These are phyloP conservation scores for Etia nguti DNA, from an alignment of 2,113 vertebrate species.

Conservation along the genomic window DNA sequence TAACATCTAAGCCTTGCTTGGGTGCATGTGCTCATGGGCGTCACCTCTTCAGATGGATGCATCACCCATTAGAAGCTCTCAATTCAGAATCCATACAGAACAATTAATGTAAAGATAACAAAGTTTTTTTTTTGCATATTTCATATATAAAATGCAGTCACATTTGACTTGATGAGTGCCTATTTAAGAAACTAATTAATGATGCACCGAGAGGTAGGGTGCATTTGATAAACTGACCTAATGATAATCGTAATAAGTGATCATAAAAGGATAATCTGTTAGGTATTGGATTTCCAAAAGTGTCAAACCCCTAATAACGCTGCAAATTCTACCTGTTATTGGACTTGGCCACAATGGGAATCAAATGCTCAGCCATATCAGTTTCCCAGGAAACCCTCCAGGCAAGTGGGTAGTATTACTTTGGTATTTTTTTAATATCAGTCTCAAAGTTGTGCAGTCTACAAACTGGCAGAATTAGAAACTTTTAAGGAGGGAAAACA, in stretches of 20 bases:
- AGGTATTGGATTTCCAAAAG: not conserved
- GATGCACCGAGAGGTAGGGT: not conserved
- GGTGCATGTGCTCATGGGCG: not conserved
- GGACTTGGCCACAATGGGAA: not conserved
- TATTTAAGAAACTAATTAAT: not conserved
- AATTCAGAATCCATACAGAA: not conserved
- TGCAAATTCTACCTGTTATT: not conserved
- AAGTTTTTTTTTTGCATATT: not conserved
- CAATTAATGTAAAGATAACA: not conserved
- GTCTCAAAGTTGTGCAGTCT: not conserved
- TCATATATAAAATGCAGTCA: not conserved
- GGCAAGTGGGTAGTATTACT: not conserved
- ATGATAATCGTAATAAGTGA: not conserved
- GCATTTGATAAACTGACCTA: not conserved
- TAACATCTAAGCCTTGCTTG: conserved; percentile 25
- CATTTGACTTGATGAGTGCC: not conserved
- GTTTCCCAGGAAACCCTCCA: not conserved
- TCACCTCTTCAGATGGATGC: not conserved
- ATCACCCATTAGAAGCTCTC: not conserved
- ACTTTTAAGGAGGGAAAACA: not conserved
- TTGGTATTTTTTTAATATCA: not conserved
- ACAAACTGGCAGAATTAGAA: not conserved
- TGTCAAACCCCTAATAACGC: not conserved
- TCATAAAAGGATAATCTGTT: not conserved
- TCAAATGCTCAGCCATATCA: not conserved